Evolutionary conservation across 2,797 vertebrate species (phyloP).

Genomic region (Myoxocephalus aenaeus): DNA sequence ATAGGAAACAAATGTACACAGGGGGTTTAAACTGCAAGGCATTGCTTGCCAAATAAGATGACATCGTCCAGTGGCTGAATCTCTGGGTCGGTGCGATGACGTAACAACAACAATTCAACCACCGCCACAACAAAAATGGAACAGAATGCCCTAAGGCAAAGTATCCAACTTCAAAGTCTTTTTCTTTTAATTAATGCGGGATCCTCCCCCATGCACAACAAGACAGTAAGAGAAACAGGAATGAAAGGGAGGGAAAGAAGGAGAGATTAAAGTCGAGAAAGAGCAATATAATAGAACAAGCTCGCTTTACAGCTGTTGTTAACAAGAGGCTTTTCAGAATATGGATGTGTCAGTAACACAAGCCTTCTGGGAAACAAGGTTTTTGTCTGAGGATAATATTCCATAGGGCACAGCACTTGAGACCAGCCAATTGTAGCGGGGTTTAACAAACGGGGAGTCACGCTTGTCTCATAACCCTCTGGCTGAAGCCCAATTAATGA

Average conservation of each 20-base stretch:
- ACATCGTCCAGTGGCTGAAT: slow-evolving; percentile 39
- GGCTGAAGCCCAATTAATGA: slow-evolving; percentile 70
- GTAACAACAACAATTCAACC: slow-evolving; percentile 43
- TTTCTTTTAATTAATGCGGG: slow-evolving; percentile 66
- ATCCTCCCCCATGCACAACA: slow-evolving; percentile 39
- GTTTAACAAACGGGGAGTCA: slow-evolving; percentile 57
- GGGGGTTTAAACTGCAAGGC: slow-evolving; percentile 4
- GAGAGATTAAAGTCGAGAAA: slow-evolving; percentile 69
- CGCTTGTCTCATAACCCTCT: slow-evolving; percentile 57
- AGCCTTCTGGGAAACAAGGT: slow-evolving; percentile 79
- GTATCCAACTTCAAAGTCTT: slow-evolving; percentile 71
- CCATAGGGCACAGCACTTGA: slow-evolving; percentile 68
- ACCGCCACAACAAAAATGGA: slow-evolving; percentile 49
- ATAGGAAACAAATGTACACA: neutral
- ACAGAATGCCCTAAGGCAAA: slow-evolving; percentile 51
- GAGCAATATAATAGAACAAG: slow-evolving; percentile 57
- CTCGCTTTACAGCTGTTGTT: slow-evolving; percentile 78
- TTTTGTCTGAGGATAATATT: slow-evolving; percentile 78
- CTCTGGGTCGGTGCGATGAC: slow-evolving; percentile 17
- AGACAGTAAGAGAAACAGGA: slow-evolving; percentile 52
- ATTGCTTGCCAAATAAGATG: slow-evolving; percentile 24
- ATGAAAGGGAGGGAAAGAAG: slow-evolving; percentile 57
- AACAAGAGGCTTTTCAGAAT: slow-evolving; percentile 76
- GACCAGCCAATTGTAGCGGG: slow-evolving; percentile 42
- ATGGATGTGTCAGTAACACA: slow-evolving; percentile 75